Evolutionary conservation across 2,113 vertebrate genomes (phyloP).

Genomic region (Nesoenas mayeri): DNA sequence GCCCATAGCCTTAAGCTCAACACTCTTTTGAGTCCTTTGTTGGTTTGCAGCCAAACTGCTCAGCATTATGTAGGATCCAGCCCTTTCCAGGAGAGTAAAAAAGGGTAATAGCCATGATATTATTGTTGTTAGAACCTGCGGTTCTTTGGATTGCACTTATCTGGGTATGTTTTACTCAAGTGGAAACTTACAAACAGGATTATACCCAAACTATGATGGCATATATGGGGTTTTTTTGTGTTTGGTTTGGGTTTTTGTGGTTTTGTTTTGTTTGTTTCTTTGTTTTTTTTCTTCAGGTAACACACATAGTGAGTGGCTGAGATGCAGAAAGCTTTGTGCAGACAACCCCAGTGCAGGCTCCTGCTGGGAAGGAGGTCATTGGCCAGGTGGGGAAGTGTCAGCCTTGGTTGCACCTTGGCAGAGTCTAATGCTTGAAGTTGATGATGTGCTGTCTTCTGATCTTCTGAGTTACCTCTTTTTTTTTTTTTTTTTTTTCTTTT

Average conservation of each 20-base stretch:
- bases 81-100: neutral
- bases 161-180: neutral
- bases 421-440: neutral
- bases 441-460: neutral
- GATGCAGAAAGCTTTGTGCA: neutral
- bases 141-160: neutral
- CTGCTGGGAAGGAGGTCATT: neutral
- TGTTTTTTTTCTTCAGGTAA: neutral
- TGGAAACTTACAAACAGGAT: neutral
- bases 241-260: too few relatives aligned
- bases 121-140: neutral
- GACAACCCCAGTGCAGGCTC: neutral
- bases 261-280: too few relatives aligned
- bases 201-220: accelerated
- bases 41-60: neutral
- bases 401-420: neutral
- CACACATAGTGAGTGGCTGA: neutral
- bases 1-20: neutral
- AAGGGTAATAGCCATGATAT: neutral
- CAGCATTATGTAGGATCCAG: neutral
- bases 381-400: neutral
- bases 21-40: neutral
- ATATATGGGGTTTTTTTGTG: accelerated
- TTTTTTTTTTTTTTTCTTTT: too few relatives aligned
- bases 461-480: neutral